Evolutionary conservation across 2,113 vertebrate species (phyloP).

Genomic region (Channa argus): DNA sequence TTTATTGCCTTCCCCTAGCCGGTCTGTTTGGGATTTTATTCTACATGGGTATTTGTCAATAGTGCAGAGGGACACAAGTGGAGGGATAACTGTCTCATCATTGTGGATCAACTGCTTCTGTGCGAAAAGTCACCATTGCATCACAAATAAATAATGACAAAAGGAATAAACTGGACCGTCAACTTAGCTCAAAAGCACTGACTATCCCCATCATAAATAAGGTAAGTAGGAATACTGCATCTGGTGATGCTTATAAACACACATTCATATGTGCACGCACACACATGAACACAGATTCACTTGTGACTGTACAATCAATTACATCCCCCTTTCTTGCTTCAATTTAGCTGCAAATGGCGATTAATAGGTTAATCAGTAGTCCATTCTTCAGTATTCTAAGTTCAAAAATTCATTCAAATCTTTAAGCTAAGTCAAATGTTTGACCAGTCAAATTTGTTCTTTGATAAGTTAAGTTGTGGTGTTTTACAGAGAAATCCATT

Average conservation of each 20-base stretch:
- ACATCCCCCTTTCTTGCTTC: neutral
- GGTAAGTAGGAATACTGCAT: constrained; percentile 6
- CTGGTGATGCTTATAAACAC: neutral
- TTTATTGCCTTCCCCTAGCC: constrained; percentile 17
- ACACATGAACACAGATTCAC: neutral
- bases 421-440: neutral
- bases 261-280: neutral
- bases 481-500: neutral
- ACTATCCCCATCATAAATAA: constrained; percentile 35
- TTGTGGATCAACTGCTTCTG: constrained; percentile 37
- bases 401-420: neutral
- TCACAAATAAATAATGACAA: constrained; percentile 44
- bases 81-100: constrained; percentile 40
- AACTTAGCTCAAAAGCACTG: constrained; percentile 43
- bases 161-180: constrained; percentile 59
- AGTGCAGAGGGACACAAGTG: constrained; percentile 17
- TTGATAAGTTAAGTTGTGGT: too few species aligned
- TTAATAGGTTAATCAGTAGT: neutral
- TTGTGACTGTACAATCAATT: constrained; percentile 25
- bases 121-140: constrained; percentile 45
- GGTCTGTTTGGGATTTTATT: constrained; percentile 39
- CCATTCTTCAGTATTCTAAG: neutral
- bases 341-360: neutral
- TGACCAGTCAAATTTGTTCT: neutral
- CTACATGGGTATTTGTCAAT: constrained; percentile 31